phyloP scores from a whole-genome alignment of 92 coral and sea anemone species.

The Actinostola sp. region DNA sequence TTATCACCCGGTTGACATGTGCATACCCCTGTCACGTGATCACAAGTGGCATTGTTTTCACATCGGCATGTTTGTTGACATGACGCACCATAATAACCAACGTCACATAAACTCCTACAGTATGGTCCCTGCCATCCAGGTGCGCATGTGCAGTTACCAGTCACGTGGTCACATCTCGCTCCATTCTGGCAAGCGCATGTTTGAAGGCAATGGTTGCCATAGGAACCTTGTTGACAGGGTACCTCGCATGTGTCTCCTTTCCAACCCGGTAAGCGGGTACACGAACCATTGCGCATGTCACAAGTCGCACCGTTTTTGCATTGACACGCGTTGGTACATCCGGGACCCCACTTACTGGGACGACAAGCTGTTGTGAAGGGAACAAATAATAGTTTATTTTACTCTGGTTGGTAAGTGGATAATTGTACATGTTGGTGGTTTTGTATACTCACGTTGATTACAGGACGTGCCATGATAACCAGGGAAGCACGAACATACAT shows the following conservation, averaged over 20 bases:
- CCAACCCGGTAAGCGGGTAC: slow-evolving; percentile 86
- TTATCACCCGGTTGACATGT: slow-evolving; percentile 74
- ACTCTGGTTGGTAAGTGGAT: neutral
- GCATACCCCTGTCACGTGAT: slow-evolving; percentile 82
- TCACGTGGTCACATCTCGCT: slow-evolving; percentile 75
- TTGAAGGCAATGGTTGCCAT: slow-evolving; percentile 76
- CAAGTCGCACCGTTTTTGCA: slow-evolving; percentile 81
- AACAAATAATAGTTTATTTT: neutral
- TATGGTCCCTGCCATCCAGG: slow-evolving; percentile 82
- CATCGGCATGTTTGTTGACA: slow-evolving; percentile 80
- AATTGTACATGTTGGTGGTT: neutral
- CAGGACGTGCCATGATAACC: slow-evolving; percentile 84
- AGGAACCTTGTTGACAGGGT: slow-evolving; percentile 76
- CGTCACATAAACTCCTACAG: slow-evolving; percentile 63
- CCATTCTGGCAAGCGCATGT: slow-evolving; percentile 71
- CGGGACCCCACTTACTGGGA: slow-evolving; percentile 69
- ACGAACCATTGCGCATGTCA: slow-evolving; percentile 71
- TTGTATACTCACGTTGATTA: slow-evolving; percentile 1
- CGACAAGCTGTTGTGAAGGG: slow-evolving; percentile 53
- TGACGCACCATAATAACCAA: slow-evolving; percentile 69
- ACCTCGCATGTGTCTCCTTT: slow-evolving; percentile 59
- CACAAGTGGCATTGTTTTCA: slow-evolving; percentile 62
- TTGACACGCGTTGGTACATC: slow-evolving; percentile 69
- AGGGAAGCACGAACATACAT: slow-evolving; percentile 68
- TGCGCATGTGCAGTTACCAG: slow-evolving; percentile 80